Evolutionary conservation across 2,113 vertebrate species (phyloP), one percentile per base, ranked within the genome.

Genomic region (Oryzias javanicus): DNA sequence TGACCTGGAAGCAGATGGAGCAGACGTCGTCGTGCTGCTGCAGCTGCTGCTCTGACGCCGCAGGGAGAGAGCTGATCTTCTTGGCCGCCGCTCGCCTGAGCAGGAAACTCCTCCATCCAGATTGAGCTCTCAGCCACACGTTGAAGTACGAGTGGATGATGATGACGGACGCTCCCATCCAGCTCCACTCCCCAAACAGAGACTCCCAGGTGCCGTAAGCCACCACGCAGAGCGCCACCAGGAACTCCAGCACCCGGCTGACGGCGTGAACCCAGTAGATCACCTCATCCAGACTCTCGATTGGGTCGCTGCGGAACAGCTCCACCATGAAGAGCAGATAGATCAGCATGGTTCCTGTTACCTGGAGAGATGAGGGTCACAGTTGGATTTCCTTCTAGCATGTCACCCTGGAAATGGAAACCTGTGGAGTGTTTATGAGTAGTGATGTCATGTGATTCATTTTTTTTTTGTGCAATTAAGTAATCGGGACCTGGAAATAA

Each of bases 91-190:
- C 91, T 15, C 90, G 90, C 15, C 94, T 74, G 48, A 95, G 91
- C 74, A 94, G 83, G 71, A 95, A 94, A 86, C 93, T 95, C 78
- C 64, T 89, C 94, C 94, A 95, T 75, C 94, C 94, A 0, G 92
- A 91, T 75, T 89, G 94, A 4, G 94, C 94, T 0, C 94, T 78
- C 61, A 94, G 91, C 94, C 94, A 95, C 4, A 95, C 93, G 25
- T 95, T 95, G 85, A 93, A 94, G 85, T 95, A 95, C 0, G 92
- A 94, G 83, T 95, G 94, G 78, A 95, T 88, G 77, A 94, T 89
- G 35, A 95, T 93, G 73, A 95, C 91, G 0, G 92, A 94, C 67
- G 92, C 93, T 0, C 94, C 94, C 91, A 94, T 88, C 94, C 94
- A 95, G 82, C 93, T 95, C 94, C 94, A 95, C 75, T 95, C 92